These are phyloP conservation scores for Morbakka virulenta DNA, from an alignment of 30 jellyfish, hydroid and myxozoan genomes.

Conservation along the genomic window DNA sequence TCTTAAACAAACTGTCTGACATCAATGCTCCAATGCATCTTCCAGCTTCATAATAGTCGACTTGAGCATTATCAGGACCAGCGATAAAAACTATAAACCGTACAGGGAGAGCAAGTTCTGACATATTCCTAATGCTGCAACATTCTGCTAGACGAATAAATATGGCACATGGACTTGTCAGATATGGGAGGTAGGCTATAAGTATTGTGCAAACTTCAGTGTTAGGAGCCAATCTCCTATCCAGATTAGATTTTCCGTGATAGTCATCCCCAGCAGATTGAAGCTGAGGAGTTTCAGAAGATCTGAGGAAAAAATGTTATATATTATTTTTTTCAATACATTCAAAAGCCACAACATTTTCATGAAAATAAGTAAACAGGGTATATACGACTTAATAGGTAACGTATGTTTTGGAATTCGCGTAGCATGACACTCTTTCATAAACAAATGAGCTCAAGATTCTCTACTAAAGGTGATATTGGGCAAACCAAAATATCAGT, in stretches of 20 bases:
- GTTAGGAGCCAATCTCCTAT: slow-evolving; percentile 26
- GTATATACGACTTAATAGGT: no score
- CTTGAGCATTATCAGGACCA: slow-evolving; percentile 43
- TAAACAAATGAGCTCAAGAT: no score
- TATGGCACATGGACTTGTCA: slow-evolving; percentile 46
- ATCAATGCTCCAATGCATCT: slow-evolving; percentile 63
- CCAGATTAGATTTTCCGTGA: background rate
- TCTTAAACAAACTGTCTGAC: slow-evolving; percentile 51
- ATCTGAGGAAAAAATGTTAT: no score
- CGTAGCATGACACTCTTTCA: no score
- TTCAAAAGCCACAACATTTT: no score
- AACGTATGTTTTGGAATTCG: no score
- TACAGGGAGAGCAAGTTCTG: slow-evolving; percentile 66
- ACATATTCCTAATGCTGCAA: slow-evolving; percentile 30
- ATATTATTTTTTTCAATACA: no score
- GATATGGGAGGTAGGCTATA: slow-evolving; percentile 53
- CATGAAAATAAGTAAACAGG: no score
- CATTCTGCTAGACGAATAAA: slow-evolving; percentile 49
- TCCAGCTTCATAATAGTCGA: slow-evolving; percentile 57
- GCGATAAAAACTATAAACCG: slow-evolving; percentile 55
- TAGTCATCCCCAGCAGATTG: background rate
- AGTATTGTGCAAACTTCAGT: slow-evolving; percentile 66
- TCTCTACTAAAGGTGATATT: no score
- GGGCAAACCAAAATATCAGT: no score
- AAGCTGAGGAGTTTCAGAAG: no score